Percentiles rank a stretch among this genome's conserved stretches.
phyloP scores from a whole-genome alignment of 2,888 invertebrate species.

The Ophion obscuratus region DNA sequence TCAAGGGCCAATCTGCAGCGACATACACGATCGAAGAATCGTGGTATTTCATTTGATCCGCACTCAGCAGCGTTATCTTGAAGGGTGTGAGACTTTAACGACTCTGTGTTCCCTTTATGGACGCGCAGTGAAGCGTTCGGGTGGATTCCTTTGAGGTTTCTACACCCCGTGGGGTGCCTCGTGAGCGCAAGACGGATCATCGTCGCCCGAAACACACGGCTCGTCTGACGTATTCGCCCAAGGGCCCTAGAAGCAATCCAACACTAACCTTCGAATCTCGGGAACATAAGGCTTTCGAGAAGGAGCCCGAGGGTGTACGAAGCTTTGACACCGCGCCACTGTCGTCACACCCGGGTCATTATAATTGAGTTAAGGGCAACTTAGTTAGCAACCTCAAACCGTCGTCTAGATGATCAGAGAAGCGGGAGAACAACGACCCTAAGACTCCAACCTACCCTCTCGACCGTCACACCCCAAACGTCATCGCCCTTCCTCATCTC shows the following conservation, averaged over 20 bases:
- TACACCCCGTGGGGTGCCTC: slow-evolving; percentile 17
- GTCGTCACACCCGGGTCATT: slow-evolving; percentile 70
- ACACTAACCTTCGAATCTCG: slow-evolving; percentile 30
- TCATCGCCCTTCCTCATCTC: slow-evolving; percentile 5
- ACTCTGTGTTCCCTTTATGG: background rate
- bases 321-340: slow-evolving; percentile 72
- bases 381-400: slow-evolving; percentile 76
- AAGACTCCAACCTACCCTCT: slow-evolving; percentile 3
- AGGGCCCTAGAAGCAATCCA: slow-evolving; percentile 22
- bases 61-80: background rate
- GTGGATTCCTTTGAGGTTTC: slow-evolving; percentile 47
- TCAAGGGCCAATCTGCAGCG: background rate
- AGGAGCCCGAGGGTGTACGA: slow-evolving; percentile 55
- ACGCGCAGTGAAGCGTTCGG: background rate
- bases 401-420: slow-evolving; percentile 65
- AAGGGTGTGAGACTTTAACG: background rate
- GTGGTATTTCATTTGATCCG: background rate
- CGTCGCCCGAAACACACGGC: slow-evolving; percentile 29
- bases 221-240: slow-evolving; percentile 38
- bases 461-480: slow-evolving; percentile 19
- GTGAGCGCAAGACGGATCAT: slow-evolving; percentile 10
- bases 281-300: slow-evolving; percentile 60
- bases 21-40: background rate
- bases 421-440: slow-evolving; percentile 50
- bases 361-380: slow-evolving; percentile 77